phyloP scores from a whole-genome alignment of 2,888 invertebrate species.

The Syrphus vitripennis region DNA sequence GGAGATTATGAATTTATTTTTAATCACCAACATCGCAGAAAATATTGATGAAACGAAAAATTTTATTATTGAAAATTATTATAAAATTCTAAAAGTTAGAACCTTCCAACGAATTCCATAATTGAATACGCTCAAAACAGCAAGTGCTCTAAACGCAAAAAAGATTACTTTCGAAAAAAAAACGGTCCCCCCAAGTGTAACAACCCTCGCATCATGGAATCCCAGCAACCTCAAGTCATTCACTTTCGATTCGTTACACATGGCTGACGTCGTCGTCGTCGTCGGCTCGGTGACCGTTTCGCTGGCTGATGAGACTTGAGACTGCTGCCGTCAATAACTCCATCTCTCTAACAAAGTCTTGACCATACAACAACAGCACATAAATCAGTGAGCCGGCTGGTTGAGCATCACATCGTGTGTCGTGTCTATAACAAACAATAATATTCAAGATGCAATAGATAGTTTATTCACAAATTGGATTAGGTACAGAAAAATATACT shows the following conservation, averaged over 20 bases:
- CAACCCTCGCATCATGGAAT: conserved; percentile 8
- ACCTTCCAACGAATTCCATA: neutral
- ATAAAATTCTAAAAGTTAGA: too few relatives aligned
- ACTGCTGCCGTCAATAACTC: neutral
- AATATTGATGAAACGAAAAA: too few relatives aligned
- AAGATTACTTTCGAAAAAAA: conserved; percentile 9
- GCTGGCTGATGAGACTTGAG: neutral
- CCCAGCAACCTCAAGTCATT: conserved; percentile 33
- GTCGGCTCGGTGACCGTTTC: neutral
- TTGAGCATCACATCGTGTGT: conserved; percentile 16
- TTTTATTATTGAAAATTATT: too few relatives aligned
- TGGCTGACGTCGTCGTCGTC: neutral
- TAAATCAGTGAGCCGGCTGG: conserved; percentile 22
- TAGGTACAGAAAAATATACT: conserved; percentile 52
- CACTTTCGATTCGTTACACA: conserved; percentile 67
- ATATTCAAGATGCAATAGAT: conserved; percentile 46
- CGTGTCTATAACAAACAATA: neutral
- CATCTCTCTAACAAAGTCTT: conserved; percentile 28
- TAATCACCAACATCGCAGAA: too few relatives aligned
- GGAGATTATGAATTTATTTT: too few relatives aligned
- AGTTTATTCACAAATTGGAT: conserved; percentile 28
- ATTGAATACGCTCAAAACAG: neutral
- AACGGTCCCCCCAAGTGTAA: conserved; percentile 23
- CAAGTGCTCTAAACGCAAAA: neutral
- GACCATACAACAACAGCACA: conserved; percentile 4